Evolutionary conservation across 2,113 vertebrate species (phyloP).

Genomic region (Eretmochelys imbricata): DNA sequence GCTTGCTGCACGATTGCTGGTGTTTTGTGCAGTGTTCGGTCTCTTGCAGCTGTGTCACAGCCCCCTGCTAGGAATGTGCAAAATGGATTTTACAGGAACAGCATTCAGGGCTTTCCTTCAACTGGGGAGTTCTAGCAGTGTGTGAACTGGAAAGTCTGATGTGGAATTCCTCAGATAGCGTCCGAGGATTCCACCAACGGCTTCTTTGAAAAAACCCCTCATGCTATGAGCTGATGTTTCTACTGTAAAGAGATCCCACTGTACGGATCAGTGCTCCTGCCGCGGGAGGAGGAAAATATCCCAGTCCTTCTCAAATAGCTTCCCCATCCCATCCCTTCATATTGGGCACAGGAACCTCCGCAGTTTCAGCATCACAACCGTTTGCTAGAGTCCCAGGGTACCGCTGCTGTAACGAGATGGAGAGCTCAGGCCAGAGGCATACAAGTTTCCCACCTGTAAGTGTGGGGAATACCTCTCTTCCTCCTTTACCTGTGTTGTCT

Average conservation of each 20-base stretch:
- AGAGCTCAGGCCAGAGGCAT: not conserved
- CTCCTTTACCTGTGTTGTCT: not conserved
- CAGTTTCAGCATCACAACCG: not conserved
- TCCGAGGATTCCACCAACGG: not conserved
- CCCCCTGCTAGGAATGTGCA: constrained; percentile 32
- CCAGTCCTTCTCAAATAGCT: no score
- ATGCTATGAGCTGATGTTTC: not conserved
- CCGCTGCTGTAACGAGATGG: not conserved
- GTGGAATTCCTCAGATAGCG: not conserved
- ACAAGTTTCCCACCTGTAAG: not conserved
- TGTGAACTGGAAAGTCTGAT: not conserved
- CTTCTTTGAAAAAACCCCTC: rapidly evolving
- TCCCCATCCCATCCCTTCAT: not conserved
- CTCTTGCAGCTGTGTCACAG: not conserved
- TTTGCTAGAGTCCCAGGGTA: not conserved
- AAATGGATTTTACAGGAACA: not conserved
- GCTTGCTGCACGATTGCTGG: not conserved
- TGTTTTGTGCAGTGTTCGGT: not conserved
- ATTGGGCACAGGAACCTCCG: not conserved
- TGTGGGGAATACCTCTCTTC: not conserved
- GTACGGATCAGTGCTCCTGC: no score
- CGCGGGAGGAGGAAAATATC: not conserved
- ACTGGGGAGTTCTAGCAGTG: not conserved
- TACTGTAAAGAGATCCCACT: not conserved
- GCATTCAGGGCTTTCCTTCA: rapidly evolving